phyloP scores from a whole-genome alignment of 2,113 vertebrate species.

The Urocolius indicus region DNA sequence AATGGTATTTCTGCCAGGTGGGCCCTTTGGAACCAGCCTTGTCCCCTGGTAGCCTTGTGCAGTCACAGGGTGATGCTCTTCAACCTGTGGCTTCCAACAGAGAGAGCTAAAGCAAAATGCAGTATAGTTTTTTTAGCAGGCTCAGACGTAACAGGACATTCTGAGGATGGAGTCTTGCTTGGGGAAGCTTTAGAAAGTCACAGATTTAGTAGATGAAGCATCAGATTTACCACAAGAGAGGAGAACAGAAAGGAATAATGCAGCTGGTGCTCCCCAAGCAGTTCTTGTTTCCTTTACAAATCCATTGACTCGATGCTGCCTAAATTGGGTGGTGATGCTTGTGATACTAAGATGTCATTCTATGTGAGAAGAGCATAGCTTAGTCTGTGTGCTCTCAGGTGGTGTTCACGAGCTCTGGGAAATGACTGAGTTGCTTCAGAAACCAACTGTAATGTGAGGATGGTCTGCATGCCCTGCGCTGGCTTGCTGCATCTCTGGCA shows the following conservation, averaged over 20 bases:
- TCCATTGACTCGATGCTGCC: background rate
- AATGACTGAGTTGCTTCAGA: background rate
- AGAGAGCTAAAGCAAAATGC: background rate
- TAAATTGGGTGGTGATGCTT: background rate
- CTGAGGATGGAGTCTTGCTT: background rate
- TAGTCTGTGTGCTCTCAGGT: background rate
- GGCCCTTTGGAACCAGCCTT: background rate
- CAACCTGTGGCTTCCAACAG: background rate
- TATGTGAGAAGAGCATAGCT: fast-evolving
- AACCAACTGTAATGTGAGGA: fast-evolving
- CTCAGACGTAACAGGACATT: background rate
- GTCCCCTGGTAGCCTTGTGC: background rate
- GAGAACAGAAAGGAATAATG: background rate
- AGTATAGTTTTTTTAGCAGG: background rate
- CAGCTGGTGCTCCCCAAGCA: background rate
- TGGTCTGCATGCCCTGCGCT: fast-evolving
- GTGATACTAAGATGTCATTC: background rate
- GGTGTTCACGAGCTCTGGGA: background rate
- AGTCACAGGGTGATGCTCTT: background rate
- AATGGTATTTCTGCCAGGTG: background rate
- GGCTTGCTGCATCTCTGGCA: fast-evolving
- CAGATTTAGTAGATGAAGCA: background rate
- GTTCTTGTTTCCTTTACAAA: background rate
- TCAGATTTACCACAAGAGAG: background rate
- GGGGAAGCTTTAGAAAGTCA: background rate